phyloP scores from a whole-genome alignment of 2,797 vertebrate genomes.

The Enteromius mattozi region DNA sequence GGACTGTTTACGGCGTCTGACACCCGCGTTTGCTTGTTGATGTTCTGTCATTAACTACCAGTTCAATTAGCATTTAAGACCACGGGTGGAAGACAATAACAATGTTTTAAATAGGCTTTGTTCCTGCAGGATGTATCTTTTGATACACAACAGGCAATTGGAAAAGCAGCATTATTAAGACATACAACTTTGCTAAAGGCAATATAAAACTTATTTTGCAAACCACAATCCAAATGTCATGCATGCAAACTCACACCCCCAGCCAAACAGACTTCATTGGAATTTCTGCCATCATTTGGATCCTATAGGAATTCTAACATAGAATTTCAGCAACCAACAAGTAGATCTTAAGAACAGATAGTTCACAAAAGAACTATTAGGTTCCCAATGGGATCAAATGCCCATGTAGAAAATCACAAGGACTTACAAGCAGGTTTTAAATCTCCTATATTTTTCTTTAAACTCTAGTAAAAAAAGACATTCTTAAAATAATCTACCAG shows the following conservation, averaged over 20 bases:
- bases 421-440: background rate
- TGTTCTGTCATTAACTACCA: constrained; percentile 58
- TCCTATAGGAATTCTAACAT: background rate
- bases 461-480: background rate
- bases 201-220: background rate
- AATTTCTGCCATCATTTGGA: background rate
- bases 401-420: background rate
- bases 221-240: background rate
- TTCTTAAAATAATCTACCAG: background rate
- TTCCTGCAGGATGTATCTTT: background rate
- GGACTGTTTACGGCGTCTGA: constrained; percentile 65
- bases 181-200: background rate
- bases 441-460: background rate
- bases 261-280: background rate
- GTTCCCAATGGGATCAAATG: background rate
- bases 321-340: constrained; percentile 21
- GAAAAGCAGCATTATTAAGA: background rate
- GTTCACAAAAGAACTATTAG: background rate
- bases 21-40: constrained; percentile 53
- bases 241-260: background rate
- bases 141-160: background rate
- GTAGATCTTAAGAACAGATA: background rate
- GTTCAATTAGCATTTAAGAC: constrained; percentile 39
- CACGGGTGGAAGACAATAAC: constrained; percentile 29
- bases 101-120: background rate